Percentiles rank a stretch among this genome's conserved stretches.
phyloP scores from a whole-genome alignment of 2,113 vertebrate species.

The Indicator indicator region DNA sequence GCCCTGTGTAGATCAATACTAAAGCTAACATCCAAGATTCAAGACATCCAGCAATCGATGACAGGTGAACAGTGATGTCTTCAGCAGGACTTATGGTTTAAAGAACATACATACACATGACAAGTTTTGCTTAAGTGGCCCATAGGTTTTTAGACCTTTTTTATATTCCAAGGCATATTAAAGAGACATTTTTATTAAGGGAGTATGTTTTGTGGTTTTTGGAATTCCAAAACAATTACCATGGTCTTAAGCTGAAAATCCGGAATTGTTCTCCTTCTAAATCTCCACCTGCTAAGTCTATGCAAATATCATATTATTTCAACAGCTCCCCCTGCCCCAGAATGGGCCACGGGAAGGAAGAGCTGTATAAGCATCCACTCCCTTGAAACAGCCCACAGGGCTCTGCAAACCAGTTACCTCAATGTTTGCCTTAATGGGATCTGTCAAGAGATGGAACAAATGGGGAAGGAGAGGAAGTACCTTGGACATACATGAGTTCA shows the following conservation, averaged over 20 bases:
- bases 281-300: not conserved
- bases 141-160: not conserved
- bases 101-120: not conserved
- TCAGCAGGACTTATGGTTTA: not conserved
- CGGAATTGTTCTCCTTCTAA: not conserved
- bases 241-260: not conserved
- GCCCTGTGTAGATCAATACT: not conserved
- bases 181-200: accelerated
- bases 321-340: accelerated
- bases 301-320: not conserved
- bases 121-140: not conserved
- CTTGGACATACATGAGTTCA: not conserved
- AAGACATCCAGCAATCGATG: not conserved
- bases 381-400: not conserved
- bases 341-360: not conserved
- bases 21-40: not conserved
- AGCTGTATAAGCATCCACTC: not conserved
- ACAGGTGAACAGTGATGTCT: not conserved
- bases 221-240: not conserved
- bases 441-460: constrained; percentile 8
- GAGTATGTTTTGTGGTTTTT: not conserved
- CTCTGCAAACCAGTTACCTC: not conserved
- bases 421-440: not conserved
- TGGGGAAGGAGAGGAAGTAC: not conserved
- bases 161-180: not conserved